Percentiles rank a stretch among this genome's conserved stretches.
These are phyloP conservation scores for Nothocercus julius DNA, from an alignment of 2,113 vertebrate genomes.

Conservation along the genomic window DNA sequence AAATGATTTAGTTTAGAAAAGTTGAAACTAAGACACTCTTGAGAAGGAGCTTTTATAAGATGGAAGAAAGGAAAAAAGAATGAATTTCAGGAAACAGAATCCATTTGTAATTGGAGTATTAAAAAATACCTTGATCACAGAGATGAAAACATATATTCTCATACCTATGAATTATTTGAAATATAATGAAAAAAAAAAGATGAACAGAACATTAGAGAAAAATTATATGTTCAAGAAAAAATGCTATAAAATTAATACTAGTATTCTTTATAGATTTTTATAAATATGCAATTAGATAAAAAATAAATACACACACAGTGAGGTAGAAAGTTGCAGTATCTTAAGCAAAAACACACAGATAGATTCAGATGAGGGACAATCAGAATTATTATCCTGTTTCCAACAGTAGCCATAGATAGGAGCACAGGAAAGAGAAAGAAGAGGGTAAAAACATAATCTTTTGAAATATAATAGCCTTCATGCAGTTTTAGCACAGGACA, in stretches of 20 bases:
- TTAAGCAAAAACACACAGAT: neutral
- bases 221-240: neutral
- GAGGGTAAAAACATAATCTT: neutral
- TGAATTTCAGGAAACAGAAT: neutral
- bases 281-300: neutral
- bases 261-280: neutral
- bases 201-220: neutral
- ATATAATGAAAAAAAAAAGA: neutral
- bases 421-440: neutral
- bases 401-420: neutral
- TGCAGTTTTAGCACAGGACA: neutral
- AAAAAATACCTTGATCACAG: neutral
- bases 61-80: rapidly evolving
- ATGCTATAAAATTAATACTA: neutral
- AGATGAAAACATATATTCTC: neutral
- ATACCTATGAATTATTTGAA: neutral
- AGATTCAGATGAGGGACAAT: neutral
- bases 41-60: neutral
- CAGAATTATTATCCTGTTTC: neutral
- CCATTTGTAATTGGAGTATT: neutral
- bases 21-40: neutral
- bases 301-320: neutral
- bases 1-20: neutral
- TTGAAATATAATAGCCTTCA: neutral
- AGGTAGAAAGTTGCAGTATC: neutral